phyloP scores from a whole-genome alignment of 2,797 vertebrate species.

The Bovichtus variegatus region DNA sequence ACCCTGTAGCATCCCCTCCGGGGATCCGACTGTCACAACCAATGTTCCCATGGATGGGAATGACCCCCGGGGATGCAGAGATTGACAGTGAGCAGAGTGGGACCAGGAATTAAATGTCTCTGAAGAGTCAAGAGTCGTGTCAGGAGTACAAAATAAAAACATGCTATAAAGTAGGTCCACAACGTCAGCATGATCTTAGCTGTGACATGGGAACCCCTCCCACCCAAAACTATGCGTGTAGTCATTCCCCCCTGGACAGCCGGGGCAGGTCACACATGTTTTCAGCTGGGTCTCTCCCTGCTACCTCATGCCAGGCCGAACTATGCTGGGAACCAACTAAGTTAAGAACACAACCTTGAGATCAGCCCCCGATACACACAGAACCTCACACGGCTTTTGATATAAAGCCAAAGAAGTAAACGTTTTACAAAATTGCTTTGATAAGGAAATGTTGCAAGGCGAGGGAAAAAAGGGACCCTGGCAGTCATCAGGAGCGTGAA shows the following conservation, averaged over 20 bases:
- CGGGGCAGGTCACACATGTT: slow-evolving; percentile 58
- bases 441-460: slow-evolving; percentile 77
- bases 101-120: slow-evolving; percentile 75
- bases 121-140: slow-evolving; percentile 70
- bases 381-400: slow-evolving; percentile 63
- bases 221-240: slow-evolving; percentile 56
- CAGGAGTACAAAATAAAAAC: slow-evolving; percentile 69
- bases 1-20: slow-evolving; percentile 43
- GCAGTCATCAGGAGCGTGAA: slow-evolving; percentile 69
- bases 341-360: slow-evolving; percentile 59
- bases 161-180: slow-evolving; percentile 67
- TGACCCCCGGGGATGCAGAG: slow-evolving; percentile 62
- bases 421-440: slow-evolving; percentile 75
- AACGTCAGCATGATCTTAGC: slow-evolving; percentile 60
- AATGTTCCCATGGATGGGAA: slow-evolving; percentile 80
- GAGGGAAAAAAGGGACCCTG: slow-evolving; percentile 60
- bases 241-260: slow-evolving; percentile 54
- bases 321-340: slow-evolving; percentile 76
- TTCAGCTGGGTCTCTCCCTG: slow-evolving; percentile 56
- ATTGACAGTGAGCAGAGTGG: slow-evolving; percentile 77
- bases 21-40: slow-evolving; percentile 65
- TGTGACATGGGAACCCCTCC: slow-evolving; percentile 76
- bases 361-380: slow-evolving; percentile 54
- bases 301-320: slow-evolving; percentile 66
- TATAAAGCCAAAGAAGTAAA: slow-evolving; percentile 71